phyloP scores from a whole-genome alignment of 2,888 invertebrate genomes.

The Pandemis heparana region DNA sequence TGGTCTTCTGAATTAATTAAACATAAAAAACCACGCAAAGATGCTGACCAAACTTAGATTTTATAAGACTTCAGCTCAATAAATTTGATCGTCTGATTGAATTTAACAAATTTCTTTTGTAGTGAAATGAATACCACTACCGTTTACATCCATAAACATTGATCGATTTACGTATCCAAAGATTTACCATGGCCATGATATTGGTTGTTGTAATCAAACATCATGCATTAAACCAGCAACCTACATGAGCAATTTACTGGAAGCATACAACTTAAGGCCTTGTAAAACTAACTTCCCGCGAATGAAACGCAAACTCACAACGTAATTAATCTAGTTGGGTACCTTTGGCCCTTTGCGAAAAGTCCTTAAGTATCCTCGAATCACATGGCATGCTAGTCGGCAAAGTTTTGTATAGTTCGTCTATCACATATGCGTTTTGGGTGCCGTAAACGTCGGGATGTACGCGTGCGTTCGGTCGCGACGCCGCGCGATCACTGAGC shows the following conservation, averaged over 20 bases:
- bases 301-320: neutral
- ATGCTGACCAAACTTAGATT: too few relatives aligned
- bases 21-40: too few relatives aligned
- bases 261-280: constrained; percentile 8
- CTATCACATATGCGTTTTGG: constrained; percentile 55
- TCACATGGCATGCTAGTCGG: constrained; percentile 53
- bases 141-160: too few relatives aligned
- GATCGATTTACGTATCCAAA: neutral
- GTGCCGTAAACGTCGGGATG: neutral
- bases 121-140: neutral
- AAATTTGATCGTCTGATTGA: too few relatives aligned
- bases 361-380: constrained; percentile 39
- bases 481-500: constrained; percentile 28
- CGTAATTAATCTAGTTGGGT: constrained; percentile 25
- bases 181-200: neutral
- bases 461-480: constrained; percentile 2
- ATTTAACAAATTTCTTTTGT: too few relatives aligned
- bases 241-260: constrained; percentile 6
- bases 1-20: too few relatives aligned
- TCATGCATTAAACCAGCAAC: neutral
- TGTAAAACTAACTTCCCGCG: constrained; percentile 2
- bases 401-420: constrained; percentile 48
- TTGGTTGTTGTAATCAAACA: neutral
- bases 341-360: constrained; percentile 36
- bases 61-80: too few relatives aligned